These are phyloP conservation scores for Gambusia affinis DNA, from an alignment of 2,113 vertebrate species.

Conservation along the genomic window DNA sequence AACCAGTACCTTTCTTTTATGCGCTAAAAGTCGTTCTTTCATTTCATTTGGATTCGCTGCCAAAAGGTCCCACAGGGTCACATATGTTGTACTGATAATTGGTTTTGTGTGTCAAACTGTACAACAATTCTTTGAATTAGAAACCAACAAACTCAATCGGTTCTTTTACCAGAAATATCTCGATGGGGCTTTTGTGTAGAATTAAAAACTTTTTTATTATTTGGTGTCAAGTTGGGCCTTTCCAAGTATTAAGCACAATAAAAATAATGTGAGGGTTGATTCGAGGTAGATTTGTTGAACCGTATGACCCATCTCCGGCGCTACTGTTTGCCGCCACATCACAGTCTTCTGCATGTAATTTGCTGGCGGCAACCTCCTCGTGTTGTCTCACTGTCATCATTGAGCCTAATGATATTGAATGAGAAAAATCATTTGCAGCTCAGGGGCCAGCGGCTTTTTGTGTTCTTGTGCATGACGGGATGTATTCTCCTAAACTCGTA, in stretches of 20 bases:
- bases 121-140: not conserved
- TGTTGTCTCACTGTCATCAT: conserved; percentile 65
- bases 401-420: conserved; percentile 73
- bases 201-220: not conserved
- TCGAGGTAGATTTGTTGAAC: conserved; percentile 17
- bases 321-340: conserved; percentile 29
- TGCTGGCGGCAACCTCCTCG: conserved; percentile 45
- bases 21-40: not conserved
- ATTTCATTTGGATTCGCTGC: not conserved
- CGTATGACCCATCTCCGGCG: conserved; percentile 16
- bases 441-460: conserved; percentile 54
- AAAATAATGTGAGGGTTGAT: not conserved
- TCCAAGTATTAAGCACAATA: not conserved
- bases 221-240: not conserved
- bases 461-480: conserved; percentile 30
- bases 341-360: conserved; percentile 55
- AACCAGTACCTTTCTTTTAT: not conserved
- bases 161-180: not conserved
- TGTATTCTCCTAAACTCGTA: conserved; percentile 27
- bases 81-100: not conserved
- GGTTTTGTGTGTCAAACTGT: not conserved
- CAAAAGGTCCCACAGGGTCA: not conserved
- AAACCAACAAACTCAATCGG: not conserved
- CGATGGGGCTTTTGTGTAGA: not conserved
- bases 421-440: conserved; percentile 58